Conservation (phyloP, 2,888 invertebrate genomes). For the Bimastos eiseni region DNA sequence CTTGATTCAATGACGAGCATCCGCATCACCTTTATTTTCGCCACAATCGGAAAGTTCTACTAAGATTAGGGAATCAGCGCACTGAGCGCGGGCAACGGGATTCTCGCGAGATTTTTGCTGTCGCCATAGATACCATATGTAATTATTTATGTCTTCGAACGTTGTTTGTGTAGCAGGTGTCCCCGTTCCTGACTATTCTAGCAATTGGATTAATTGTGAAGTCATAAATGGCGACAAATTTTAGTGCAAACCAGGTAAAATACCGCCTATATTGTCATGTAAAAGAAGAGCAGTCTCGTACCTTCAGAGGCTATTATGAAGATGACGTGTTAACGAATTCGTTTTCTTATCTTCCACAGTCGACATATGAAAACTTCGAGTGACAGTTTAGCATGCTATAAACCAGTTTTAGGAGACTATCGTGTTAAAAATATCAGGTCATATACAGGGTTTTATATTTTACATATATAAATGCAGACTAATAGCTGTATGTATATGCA, state of each 20-base stretch:
- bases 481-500: too few relatives aligned
- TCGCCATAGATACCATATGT: not conserved
- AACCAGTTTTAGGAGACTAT: too few relatives aligned
- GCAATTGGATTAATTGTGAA: not conserved
- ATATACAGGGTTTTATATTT: too few relatives aligned
- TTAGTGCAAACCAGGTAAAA: conserved; percentile 33
- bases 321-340: too few relatives aligned
- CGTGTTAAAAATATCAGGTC: too few relatives aligned
- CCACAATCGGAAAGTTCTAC: not conserved
- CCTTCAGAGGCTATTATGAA: too few relatives aligned
- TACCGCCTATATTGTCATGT: not conserved
- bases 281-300: not conserved
- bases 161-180: not conserved
- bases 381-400: too few relatives aligned
- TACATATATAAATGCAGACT: too few relatives aligned
- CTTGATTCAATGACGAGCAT: not conserved
- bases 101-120: not conserved
- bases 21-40: not conserved
- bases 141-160: not conserved
- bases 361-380: too few relatives aligned
- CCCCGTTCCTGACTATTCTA: not conserved
- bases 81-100: not conserved
- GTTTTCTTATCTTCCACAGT: too few relatives aligned
- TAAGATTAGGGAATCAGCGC: not conserved
- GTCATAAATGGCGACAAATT: conserved; percentile 29